Evolutionary conservation across 2,797 vertebrate genomes (phyloP).

Genomic region (Siniperca undulata): DNA sequence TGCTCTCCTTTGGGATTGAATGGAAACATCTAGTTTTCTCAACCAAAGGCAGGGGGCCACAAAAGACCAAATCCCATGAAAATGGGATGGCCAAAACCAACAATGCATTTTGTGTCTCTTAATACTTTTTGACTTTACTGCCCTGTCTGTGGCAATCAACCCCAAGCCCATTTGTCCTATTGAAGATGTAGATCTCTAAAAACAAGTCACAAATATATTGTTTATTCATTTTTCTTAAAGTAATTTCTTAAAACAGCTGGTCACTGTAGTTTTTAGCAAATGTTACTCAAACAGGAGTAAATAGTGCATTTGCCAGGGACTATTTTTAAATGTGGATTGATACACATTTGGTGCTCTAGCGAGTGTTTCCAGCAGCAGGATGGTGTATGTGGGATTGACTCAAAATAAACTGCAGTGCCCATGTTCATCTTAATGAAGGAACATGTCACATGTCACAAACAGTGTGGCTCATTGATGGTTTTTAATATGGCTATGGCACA

Average conservation of each 20-base stretch:
- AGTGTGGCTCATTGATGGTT: constrained; percentile 2
- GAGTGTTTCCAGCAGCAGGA: not conserved
- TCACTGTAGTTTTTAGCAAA: not conserved
- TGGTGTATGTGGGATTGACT: not conserved
- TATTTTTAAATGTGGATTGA: not conserved
- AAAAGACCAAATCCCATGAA: not conserved
- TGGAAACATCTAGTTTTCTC: not conserved
- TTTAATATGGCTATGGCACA: not conserved
- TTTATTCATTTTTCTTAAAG: too few relatives aligned
- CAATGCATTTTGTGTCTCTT: not conserved
- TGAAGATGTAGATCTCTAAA: constrained; percentile 10
- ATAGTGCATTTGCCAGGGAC: not conserved
- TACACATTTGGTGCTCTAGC: not conserved
- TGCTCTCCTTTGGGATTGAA: not conserved
- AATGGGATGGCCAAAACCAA: not conserved
- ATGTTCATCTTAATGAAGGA: constrained; percentile 10
- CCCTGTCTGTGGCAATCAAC: not conserved
- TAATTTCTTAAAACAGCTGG: not conserved
- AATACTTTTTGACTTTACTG: not conserved
- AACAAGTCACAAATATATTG: not conserved
- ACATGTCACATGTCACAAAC: constrained; percentile 26
- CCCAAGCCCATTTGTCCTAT: not conserved
- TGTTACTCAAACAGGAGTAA: not conserved
- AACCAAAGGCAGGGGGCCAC: not conserved
- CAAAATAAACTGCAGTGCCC: constrained; percentile 11